Evolutionary conservation across 2,888 invertebrate genomes (phyloP).

Genomic region (Chrysina gloriosa): DNA sequence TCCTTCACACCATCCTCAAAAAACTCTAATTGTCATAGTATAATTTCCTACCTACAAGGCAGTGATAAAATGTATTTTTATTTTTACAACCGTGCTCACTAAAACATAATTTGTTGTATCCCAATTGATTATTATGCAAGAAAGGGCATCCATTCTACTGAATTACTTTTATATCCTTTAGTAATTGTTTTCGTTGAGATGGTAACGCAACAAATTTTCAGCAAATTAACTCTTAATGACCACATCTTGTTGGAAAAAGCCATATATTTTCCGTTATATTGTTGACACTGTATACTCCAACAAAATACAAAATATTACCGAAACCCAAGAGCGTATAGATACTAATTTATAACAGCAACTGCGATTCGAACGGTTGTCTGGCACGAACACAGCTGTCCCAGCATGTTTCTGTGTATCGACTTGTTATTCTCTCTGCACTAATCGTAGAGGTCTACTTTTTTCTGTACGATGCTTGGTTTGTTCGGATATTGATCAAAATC

Average conservation of each 20-base stretch:
- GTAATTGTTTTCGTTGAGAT: too few relatives aligned
- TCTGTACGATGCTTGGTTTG: slow-evolving; percentile 13
- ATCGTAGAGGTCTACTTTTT: slow-evolving; percentile 10
- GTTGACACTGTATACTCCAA: background rate
- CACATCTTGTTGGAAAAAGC: background rate
- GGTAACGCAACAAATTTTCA: too few relatives aligned
- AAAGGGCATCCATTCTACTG: too few relatives aligned
- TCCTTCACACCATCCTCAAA: too few relatives aligned
- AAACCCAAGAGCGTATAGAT: background rate
- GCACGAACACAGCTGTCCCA: slow-evolving; percentile 6
- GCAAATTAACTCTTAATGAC: too few relatives aligned
- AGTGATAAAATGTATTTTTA: too few relatives aligned
- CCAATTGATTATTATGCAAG: too few relatives aligned
- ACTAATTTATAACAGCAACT: slow-evolving; percentile 27
- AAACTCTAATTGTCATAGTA: too few relatives aligned
- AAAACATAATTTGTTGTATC: too few relatives aligned
- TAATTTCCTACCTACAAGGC: too few relatives aligned
- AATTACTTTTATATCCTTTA: too few relatives aligned
- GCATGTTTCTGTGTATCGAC: background rate
- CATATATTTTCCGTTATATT: background rate
- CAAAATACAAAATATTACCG: background rate
- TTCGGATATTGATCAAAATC: slow-evolving; percentile 19
- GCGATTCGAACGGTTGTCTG: slow-evolving; percentile 17
- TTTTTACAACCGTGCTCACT: too few relatives aligned
- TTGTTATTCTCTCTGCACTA: background rate